phyloP scores from a whole-genome alignment of 2,888 invertebrate species.

The Anorthoa munda region DNA sequence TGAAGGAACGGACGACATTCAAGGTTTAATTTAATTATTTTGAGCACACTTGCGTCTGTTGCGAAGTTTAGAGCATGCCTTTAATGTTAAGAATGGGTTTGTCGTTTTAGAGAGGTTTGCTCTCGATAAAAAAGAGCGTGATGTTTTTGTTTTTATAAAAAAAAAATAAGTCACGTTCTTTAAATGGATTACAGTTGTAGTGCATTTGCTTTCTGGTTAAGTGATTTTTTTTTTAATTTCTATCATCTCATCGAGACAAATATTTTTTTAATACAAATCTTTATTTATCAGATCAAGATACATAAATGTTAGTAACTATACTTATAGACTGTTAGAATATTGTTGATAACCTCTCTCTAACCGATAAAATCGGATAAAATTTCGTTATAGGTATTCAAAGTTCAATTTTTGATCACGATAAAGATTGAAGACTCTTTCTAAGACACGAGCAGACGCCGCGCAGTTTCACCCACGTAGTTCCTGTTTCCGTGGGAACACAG shows the following conservation, averaged over 20 bases:
- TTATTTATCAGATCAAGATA: no score
- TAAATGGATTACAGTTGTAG: not conserved
- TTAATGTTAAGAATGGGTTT: slow-evolving; percentile 3
- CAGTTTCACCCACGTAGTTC: no score
- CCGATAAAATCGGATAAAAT: not conserved
- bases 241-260: not conserved
- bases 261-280: not conserved
- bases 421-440: no score
- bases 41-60: slow-evolving; percentile 59
- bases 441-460: no score
- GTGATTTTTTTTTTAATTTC: no score
- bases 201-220: not conserved
- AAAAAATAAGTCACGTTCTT: slow-evolving; percentile 20
- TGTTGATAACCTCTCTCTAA: not conserved
- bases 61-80: slow-evolving; percentile 21
- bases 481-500: no score
- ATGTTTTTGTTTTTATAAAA: slow-evolving; percentile 1
- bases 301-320: no score
- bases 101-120: slow-evolving; percentile 6
- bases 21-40: slow-evolving; percentile 85
- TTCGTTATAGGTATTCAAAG: no score
- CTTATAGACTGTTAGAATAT: no score
- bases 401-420: no score
- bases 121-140: slow-evolving; percentile 17
- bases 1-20: slow-evolving; percentile 72